Evolutionary conservation across 2,113 vertebrate genomes (phyloP).

Genomic region (western clawed frog (Xenopus tropicalis)): DNA sequence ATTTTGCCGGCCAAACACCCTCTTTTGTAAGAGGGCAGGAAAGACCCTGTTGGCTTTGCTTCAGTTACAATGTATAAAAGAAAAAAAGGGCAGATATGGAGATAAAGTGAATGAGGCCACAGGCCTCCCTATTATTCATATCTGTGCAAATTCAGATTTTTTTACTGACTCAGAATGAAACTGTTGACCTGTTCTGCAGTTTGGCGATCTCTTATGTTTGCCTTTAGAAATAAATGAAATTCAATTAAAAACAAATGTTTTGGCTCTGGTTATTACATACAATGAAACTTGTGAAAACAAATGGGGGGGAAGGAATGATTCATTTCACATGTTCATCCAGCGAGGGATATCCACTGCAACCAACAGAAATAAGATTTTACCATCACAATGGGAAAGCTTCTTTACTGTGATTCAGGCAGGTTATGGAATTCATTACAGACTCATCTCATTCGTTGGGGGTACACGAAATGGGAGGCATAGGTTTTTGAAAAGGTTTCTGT

Average conservation of each 20-base stretch:
- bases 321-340: too few relatives aligned
- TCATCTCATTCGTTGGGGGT: too few relatives aligned
- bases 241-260: conserved; percentile 37
- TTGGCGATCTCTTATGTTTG: neutral
- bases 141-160: neutral
- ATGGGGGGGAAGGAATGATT: too few relatives aligned
- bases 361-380: too few relatives aligned
- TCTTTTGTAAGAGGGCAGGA: conserved; percentile 13
- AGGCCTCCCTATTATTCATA: neutral
- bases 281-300: too few relatives aligned
- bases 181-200: neutral
- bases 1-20: conserved; percentile 16
- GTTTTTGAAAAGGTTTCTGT: too few relatives aligned
- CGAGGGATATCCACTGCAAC: too few relatives aligned
- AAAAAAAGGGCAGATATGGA: neutral
- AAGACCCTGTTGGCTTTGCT: neutral
- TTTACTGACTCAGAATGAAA: neutral
- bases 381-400: too few relatives aligned
- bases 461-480: too few relatives aligned
- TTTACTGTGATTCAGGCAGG: too few relatives aligned
- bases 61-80: neutral
- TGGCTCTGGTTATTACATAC: neutral
- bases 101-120: neutral
- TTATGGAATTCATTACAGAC: too few relatives aligned
- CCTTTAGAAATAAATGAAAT: neutral